Base-by-base conservation (phyloP, 2,113 vertebrate species). In the Lutjanus erythropterus region DNA sequence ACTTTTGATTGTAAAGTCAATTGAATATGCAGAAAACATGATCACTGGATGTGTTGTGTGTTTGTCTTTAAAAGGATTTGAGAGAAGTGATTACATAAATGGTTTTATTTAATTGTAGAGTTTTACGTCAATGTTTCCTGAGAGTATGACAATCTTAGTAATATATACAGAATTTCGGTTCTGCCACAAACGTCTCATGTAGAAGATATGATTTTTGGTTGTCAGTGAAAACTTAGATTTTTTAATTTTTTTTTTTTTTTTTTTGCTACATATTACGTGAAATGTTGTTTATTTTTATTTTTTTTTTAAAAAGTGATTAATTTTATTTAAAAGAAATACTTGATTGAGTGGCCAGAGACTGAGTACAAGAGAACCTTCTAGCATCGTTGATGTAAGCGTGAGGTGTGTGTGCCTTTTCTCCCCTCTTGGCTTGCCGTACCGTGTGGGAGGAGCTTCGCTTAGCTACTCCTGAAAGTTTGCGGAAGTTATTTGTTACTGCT, bases 61-160 rank as follows among this genome's bases (percentile, higher is more conserved):
- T 90, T 81, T 84, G 67, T 87, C 69, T 90, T 92, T 81, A 81
- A 89, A 90, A 33, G 21, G 1, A 69, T 88, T 88, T 89, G 72
- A 87, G 56, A 33, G 29, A 76, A 61, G 9, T 41, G 2, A 52
- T 84, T 88, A 46, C 81, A 79, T 79, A 62, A 83, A 83, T 15
- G 19, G 14, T 85, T 80, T 80, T 75, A 70, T 86, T 89, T 75
- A 71, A 67, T 61, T 41, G 65, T 69, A 15, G 47, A 23, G 11
- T 67, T 80, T 74, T 64, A 35, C 5, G 15, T 81, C 23, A 49
- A 7, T 39, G 39, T 56, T 85, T 65, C 52, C 35, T 76, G 39
- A 21, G 11, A 75, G 21, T 53, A 19, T 68, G 71, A 50, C 68
- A 58, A 60, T 68, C 47, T 44, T 29, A 41, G 29, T 72, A 65